Evolutionary conservation across 2,797 vertebrate species (phyloP).

Genomic region (Oreochromis grahami): DNA sequence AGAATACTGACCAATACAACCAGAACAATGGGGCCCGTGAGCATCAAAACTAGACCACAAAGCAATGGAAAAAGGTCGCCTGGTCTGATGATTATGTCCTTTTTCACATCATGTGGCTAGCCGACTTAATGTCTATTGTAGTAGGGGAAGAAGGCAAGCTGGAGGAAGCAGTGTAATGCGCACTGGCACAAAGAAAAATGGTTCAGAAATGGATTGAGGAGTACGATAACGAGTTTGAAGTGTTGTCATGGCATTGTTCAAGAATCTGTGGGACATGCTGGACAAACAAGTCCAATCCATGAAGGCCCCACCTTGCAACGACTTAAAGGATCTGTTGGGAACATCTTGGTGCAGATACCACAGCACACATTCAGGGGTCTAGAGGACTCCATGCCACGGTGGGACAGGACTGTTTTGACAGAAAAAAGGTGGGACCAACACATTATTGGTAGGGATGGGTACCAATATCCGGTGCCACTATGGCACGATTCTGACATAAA

Average conservation of each 20-base stretch:
- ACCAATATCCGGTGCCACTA: too few relatives aligned
- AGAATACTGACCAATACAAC: background rate
- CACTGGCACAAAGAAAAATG: background rate
- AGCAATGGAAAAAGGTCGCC: background rate
- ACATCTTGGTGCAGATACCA: background rate
- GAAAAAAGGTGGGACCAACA: background rate
- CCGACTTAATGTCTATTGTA: background rate
- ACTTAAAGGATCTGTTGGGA: background rate
- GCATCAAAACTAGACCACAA: background rate
- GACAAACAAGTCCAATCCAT: background rate
- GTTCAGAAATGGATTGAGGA: background rate
- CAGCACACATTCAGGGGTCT: background rate
- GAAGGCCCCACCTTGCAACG: background rate
- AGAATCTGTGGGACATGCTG: background rate
- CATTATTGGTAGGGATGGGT: background rate
- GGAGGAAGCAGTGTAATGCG: background rate
- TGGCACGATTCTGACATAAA: too few relatives aligned
- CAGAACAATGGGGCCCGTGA: background rate
- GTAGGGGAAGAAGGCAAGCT: background rate
- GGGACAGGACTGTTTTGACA: background rate
- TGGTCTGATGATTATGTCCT: background rate
- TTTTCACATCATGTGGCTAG: background rate
- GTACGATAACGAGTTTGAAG: background rate
- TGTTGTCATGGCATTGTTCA: background rate
- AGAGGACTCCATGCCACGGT: background rate